Evolutionary conservation across 2,888 invertebrate genomes (phyloP), one percentile per base, ranked within the genome.

Genomic region (Melanostoma scalare): DNA sequence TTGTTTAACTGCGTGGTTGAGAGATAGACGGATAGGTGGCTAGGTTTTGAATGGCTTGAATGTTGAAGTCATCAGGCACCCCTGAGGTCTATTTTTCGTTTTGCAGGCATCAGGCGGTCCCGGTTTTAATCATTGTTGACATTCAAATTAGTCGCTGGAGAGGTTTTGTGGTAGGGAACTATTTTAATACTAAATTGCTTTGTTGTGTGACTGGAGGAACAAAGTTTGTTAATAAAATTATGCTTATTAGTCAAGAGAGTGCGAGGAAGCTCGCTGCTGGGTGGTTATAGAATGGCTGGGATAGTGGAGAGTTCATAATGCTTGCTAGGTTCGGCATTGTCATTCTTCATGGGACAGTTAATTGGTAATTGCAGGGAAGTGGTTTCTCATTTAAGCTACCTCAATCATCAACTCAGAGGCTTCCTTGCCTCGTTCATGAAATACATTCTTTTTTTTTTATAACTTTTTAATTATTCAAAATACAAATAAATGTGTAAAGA

Each of bases 81-180:
- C 61, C 56, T 38, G 65, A 46, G 71, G 63, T 42, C 40, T 63
- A 42, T 55, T 68, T 79, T 68, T 61, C 55, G 36, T 55, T 68
- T 79, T 68, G 55, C 55, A 56, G 63, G 44, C 69, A 80, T 36
- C 63, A 53, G 53, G 75, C 69, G 69, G 80, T 58, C 63, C 58
- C 53, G 56, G 65, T 60, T 75, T 75, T 58, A 80, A 71, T 80
- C 69, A 58, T 56, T 80, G 68, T 79, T 74, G 79, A 79, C 69
- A 69, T 74, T 65, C 35, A 71, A 69, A 75, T 80, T 69, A 80
- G 75, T 71, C 75, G 60, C 44, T 40, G 58, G 58, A 58, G 55
- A 52, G 44, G 68, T 40, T 74, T 63, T 69, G 63, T 38, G 74
- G 68, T 40, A 46, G 6, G n/a, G 42, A 63, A 53, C 44, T 61